Percentiles rank a stretch among this genome's conserved stretches.
These are phyloP conservation scores for Drosophila monieri DNA, from an alignment of 2,888 invertebrate species.

Conservation along the genomic window DNA sequence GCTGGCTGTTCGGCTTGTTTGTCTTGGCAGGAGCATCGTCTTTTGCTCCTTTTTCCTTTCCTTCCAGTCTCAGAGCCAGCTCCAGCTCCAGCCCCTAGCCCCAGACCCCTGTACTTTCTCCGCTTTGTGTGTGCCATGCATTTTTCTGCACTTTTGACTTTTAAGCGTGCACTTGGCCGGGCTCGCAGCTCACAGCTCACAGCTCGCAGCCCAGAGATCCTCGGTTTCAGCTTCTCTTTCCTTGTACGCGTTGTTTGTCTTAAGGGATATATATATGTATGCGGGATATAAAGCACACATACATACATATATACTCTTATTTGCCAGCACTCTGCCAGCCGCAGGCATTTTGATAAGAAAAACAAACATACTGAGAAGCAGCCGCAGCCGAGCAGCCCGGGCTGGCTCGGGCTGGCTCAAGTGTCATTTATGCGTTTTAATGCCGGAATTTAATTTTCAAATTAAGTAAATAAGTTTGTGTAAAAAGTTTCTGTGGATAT, in stretches of 20 bases:
- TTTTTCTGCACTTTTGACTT: slow-evolving; percentile 79
- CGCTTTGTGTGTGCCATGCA: slow-evolving; percentile 74
- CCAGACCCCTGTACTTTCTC: slow-evolving; percentile 9
- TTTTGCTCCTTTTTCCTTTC: slow-evolving; percentile 19
- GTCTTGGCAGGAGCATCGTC: slow-evolving; percentile 33
- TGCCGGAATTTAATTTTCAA: slow-evolving; percentile 76
- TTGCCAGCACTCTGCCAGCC: slow-evolving; percentile 73
- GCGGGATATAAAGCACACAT: slow-evolving; percentile 22
- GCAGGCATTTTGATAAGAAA: slow-evolving; percentile 77
- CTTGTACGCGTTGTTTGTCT: slow-evolving; percentile 74
- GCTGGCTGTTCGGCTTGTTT: slow-evolving; percentile 31
- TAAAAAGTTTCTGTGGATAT: slow-evolving; percentile 31
- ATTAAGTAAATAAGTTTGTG: slow-evolving; percentile 72
- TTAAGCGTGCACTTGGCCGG: slow-evolving; percentile 76
- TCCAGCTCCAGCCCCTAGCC: not conserved
- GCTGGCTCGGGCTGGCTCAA: slow-evolving; percentile 68
- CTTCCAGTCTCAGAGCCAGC: slow-evolving; percentile 24
- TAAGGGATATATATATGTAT: slow-evolving; percentile 66
- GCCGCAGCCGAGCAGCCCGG: slow-evolving; percentile 8
- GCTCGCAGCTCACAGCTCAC: slow-evolving; percentile 6
- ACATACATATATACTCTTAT: slow-evolving; percentile 39
- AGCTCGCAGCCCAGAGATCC: slow-evolving; percentile 32
- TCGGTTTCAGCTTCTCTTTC: slow-evolving; percentile 53
- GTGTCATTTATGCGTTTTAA: slow-evolving; percentile 79
- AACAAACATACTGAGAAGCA: slow-evolving; percentile 58